Conservation (phyloP, 2,797 vertebrate species). For the Rhinogobio ventralis region DNA sequence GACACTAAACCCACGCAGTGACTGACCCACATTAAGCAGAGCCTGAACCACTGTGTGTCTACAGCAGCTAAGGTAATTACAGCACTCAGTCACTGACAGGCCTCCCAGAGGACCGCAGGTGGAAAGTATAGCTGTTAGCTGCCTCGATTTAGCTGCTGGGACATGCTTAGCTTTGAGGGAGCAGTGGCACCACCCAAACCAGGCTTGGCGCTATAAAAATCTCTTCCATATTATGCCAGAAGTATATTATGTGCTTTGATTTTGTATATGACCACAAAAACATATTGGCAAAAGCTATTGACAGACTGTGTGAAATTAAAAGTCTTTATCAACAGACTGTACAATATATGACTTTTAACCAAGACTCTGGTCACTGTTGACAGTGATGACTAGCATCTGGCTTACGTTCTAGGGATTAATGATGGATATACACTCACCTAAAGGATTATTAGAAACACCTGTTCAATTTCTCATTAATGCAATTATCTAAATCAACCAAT, state of each 20-base stretch:
- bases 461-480: too few species aligned
- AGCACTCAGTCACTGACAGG: conserved; percentile 37
- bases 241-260: not conserved
- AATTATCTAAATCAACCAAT: too few species aligned
- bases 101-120: conserved; percentile 44
- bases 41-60: conserved; percentile 28
- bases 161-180: not conserved
- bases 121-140: conserved; percentile 34
- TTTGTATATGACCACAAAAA: not conserved
- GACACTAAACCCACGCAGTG: conserved; percentile 27
- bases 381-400: not conserved
- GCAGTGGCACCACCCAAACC: not conserved
- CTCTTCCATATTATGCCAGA: too few species aligned
- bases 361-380: not conserved
- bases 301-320: not conserved
- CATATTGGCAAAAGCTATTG: not conserved
- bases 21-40: conserved; percentile 58
- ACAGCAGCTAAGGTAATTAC: conserved; percentile 54
- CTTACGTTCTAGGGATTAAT: too few species aligned
- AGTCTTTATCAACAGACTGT: not conserved
- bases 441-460: too few species aligned
- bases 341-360: not conserved
- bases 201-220: not conserved
- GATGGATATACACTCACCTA: too few species aligned
- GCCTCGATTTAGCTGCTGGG: not conserved